Conservation (phyloP, 2,797 vertebrate species). For the Squalus acanthias region DNA sequence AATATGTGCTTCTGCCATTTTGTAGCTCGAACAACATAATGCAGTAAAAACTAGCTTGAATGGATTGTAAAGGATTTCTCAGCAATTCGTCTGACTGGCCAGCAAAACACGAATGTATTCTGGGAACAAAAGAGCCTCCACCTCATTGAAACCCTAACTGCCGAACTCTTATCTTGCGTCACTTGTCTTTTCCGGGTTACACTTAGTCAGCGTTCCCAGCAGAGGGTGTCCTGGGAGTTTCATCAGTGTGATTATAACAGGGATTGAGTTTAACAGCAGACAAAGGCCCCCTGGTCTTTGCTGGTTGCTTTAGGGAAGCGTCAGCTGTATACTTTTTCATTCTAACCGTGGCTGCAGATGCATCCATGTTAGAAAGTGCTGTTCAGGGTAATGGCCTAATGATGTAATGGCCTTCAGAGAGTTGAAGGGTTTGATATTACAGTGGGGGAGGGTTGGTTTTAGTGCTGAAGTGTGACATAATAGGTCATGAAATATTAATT, state of each 20-base stretch:
- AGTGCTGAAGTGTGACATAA: neutral
- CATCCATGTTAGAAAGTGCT: neutral
- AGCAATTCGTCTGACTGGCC: neutral
- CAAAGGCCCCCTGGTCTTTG: neutral
- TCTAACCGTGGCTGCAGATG: neutral
- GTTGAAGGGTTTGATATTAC: slow-evolving; percentile 11
- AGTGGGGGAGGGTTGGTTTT: neutral
- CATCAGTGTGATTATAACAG: neutral
- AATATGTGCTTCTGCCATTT: neutral
- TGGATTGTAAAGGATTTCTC: neutral
- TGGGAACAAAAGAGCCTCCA: neutral
- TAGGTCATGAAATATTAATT: slow-evolving; percentile 30
- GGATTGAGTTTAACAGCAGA: neutral
- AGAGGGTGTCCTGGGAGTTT: slow-evolving; percentile 17
- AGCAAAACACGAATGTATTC: neutral
- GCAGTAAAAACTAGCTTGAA: neutral
- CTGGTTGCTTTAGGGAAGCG: too few relatives aligned
- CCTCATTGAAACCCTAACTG: neutral
- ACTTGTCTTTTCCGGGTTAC: slow-evolving; percentile 17
- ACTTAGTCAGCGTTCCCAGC: slow-evolving; percentile 20
- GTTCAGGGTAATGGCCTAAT: neutral
- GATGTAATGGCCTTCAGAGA: slow-evolving; percentile 33
- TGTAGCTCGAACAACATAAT: neutral
- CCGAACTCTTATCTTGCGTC: neutral
- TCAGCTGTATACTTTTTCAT: neutral